phyloP scores from a whole-genome alignment of 1,140 invertebrate species.

The Pseudomyrmex concolor region DNA sequence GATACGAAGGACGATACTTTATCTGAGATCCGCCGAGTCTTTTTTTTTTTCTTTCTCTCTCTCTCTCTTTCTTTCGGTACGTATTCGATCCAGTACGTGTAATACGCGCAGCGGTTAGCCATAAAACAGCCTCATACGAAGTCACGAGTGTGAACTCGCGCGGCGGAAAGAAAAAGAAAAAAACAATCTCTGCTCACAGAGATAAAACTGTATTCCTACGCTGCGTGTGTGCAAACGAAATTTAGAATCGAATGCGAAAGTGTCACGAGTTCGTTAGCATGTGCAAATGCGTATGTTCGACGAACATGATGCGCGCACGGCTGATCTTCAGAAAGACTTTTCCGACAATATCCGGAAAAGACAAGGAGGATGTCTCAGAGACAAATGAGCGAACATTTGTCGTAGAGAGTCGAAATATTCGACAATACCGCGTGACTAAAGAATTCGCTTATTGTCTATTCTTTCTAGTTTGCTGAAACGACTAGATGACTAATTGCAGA shows the following conservation, averaged over 20 bases:
- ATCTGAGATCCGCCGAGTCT: neutral
- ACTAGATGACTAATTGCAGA: too few relatives aligned
- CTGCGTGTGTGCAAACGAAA: too few relatives aligned
- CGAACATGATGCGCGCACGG: neutral
- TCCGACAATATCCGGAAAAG: too few relatives aligned
- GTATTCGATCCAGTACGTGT: neutral
- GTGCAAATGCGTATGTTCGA: neutral
- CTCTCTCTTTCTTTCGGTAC: neutral
- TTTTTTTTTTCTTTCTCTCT: too few relatives aligned
- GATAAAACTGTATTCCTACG: neutral
- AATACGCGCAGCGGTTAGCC: slow-evolving; percentile 13
- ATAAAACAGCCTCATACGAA: neutral
- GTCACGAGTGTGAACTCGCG: slow-evolving; percentile 36
- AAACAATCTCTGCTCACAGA: too few relatives aligned
- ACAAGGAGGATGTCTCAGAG: too few relatives aligned
- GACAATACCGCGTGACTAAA: too few relatives aligned
- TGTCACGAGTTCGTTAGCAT: neutral
- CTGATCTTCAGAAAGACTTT: neutral
- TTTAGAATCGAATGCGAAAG: neutral
- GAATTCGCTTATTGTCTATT: too few relatives aligned
- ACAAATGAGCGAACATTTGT: too few relatives aligned
- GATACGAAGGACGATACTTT: slow-evolving; percentile 42
- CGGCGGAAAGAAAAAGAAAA: too few relatives aligned
- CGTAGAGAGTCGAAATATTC: too few relatives aligned
- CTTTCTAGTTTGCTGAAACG: too few relatives aligned